Base-by-base conservation (phyloP, 1,140 invertebrate species). In the honey bee (Apis mellifera) region DNA sequence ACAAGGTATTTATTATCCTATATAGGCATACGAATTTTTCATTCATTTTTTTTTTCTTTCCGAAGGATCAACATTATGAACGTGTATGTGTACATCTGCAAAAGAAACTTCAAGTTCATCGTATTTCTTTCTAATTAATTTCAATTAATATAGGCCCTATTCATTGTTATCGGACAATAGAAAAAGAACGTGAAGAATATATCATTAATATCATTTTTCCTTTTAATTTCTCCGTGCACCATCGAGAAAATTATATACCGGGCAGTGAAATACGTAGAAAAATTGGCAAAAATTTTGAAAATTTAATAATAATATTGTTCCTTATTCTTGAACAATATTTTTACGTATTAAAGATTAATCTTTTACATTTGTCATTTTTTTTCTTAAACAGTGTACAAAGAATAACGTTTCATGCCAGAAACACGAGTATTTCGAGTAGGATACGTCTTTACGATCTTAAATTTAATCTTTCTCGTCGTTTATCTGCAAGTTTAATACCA, bases 241-340 rank as follows among this genome's bases (percentile, higher is more conserved):
- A 26, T 82, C 32, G 11, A n/a, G 50, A 23, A 17, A 26, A 72
- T 55, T 26, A 19, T 78, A 71, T 68, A 72, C 75, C 23, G 57
- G 76, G 82, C 76, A 83, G 82, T 79, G 82, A 26, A 32, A 66
- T 48, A 79, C 17, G 65, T 73, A 83, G 50, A 68, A 78, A 54
- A 65, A 79, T 72, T 62, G n/a, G n/a, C 13, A 13, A 52, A 59
- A 69, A 62, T 17, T 77, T 42, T 48, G 2, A n/a, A 57, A 72
- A 78, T 83, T 65, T 17, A 4, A 42, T 32, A 32, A 32, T 32
- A 64, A 32, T 73, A 73, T 59, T 32, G 26, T 60, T 13, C 9
- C 26, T 42, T 42, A 42, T 42, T 42, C 32, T 69, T 21, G 42
- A 50, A 75, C 15, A 17, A 48, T 13, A 3, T 26, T 48, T 13